Evolutionary conservation across 1,140 invertebrate genomes (phyloP).

Genomic region (Neodiprion virginianus): DNA sequence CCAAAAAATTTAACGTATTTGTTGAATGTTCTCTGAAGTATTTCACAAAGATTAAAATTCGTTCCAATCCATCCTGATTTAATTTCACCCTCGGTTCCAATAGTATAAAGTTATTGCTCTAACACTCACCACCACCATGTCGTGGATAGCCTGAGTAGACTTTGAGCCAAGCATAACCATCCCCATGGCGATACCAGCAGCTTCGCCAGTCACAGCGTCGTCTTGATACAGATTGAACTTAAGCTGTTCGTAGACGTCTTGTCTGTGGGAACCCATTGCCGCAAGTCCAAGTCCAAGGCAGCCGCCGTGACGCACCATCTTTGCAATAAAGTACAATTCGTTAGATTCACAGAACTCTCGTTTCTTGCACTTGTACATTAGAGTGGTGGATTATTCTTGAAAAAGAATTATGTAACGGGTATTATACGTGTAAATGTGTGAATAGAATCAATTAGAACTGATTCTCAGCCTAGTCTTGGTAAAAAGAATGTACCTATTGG

Average conservation of each 20-base stretch:
- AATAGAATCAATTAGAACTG: too few relatives aligned
- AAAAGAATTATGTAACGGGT: too few relatives aligned
- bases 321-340: conserved; percentile 27
- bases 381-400: too few relatives aligned
- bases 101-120: too few relatives aligned
- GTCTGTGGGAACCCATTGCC: conserved; percentile 95
- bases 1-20: too few relatives aligned
- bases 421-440: too few relatives aligned
- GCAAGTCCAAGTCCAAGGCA: conserved; percentile 96
- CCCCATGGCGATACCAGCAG: conserved; percentile 97
- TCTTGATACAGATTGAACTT: conserved; percentile 98
- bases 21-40: too few relatives aligned
- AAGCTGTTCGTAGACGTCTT: conserved; percentile 94
- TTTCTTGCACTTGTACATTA: background rate
- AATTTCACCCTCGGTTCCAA: too few relatives aligned
- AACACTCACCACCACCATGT: conserved; percentile 85
- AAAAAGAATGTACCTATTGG: background rate
- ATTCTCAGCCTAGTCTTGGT: background rate
- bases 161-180: conserved; percentile 98
- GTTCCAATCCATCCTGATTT: too few relatives aligned
- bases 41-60: too few relatives aligned
- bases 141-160: conserved; percentile 85
- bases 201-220: conserved; percentile 98
- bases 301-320: conserved; percentile 95
- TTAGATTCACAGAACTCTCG: background rate